phyloP scores from a whole-genome alignment of 2,113 vertebrate species.

The Castor canadensis region DNA sequence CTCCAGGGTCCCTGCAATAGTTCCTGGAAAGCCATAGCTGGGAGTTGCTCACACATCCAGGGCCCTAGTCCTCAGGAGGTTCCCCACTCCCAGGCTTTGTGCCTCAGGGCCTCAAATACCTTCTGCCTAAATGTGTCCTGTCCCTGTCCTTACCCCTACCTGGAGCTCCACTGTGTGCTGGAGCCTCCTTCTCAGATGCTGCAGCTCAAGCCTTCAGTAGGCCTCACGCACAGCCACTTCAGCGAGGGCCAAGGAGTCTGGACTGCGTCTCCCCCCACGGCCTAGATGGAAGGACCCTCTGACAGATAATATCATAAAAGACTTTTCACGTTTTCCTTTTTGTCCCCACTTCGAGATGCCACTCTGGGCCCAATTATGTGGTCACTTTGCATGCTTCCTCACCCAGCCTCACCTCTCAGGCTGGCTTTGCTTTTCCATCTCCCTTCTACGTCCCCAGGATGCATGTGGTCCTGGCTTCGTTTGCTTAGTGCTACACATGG shows the following conservation, averaged over 20 bases:
- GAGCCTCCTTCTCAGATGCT: background rate
- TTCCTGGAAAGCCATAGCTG: too few relatives aligned
- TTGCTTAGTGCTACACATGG: fast-evolving
- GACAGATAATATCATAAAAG: background rate
- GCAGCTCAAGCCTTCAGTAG: background rate
- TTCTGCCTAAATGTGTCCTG: background rate
- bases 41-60: background rate
- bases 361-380: fast-evolving
- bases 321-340: background rate
- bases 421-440: background rate
- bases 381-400: too few relatives aligned
- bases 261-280: background rate
- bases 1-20: fast-evolving
- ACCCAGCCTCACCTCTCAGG: background rate
- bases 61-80: too few relatives aligned
- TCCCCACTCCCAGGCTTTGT: background rate
- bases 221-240: fast-evolving
- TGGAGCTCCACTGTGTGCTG: too few relatives aligned
- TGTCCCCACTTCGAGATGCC: background rate
- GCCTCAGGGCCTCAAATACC: background rate
- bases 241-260: background rate
- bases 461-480: too few relatives aligned
- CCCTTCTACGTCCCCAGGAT: fast-evolving
- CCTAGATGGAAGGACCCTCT: background rate
- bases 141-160: background rate